Percentiles rank a stretch among this genome's conserved stretches.
Conservation (phyloP, 2,888 invertebrate species). For the Uropetala carovei region DNA sequence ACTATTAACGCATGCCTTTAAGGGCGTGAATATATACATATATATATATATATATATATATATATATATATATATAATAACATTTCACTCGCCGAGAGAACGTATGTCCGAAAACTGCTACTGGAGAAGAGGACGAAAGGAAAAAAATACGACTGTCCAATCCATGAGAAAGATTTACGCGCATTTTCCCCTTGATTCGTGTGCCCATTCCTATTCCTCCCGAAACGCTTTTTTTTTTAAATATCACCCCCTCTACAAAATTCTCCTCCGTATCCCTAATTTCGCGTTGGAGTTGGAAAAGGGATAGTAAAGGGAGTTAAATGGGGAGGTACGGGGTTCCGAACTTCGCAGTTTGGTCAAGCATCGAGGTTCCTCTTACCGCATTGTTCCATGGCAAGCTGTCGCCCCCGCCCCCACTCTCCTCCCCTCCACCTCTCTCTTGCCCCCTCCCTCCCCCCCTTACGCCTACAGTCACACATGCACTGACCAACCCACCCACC, state of each 20-base stretch:
- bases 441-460: not conserved
- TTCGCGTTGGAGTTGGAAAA: not conserved
- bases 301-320: not conserved
- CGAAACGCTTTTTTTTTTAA: not conserved
- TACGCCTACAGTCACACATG: not conserved
- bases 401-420: not conserved
- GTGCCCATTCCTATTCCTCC: not conserved
- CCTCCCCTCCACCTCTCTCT: too few relatives aligned
- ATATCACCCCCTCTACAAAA: not conserved
- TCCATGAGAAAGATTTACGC: constrained; percentile 23
- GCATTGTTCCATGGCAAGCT: constrained; percentile 51
- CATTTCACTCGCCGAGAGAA: not conserved
- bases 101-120: not conserved
- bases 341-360: constrained; percentile 54
- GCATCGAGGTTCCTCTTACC: constrained; percentile 49
- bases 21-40: not conserved
- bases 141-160: not conserved
- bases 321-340: not conserved
- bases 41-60: not conserved
- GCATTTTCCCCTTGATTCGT: constrained; percentile 10
- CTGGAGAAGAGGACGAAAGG: too few relatives aligned
- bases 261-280: not conserved
- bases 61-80: not conserved
- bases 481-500: not conserved
- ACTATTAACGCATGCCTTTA: constrained; percentile 1